Percentiles rank a stretch among this genome's conserved stretches.
Evolutionary conservation across 2,113 vertebrate species (phyloP).

Genomic region (Pachyramphus minor): DNA sequence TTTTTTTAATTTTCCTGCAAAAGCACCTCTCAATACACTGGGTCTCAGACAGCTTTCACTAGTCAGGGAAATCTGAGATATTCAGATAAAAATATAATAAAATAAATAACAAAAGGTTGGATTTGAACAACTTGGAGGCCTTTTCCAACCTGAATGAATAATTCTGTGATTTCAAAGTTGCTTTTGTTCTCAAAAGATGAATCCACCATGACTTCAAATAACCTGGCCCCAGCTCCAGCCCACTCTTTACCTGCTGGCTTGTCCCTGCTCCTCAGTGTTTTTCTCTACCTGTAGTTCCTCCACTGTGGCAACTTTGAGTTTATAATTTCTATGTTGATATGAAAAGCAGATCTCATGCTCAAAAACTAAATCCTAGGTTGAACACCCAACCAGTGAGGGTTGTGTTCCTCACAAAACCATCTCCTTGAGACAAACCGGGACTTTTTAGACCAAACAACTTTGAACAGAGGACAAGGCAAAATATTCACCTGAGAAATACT

Average conservation of each 20-base stretch:
- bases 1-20: not conserved
- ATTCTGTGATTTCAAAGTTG: not conserved
- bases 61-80: not conserved
- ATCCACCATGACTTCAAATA: not conserved
- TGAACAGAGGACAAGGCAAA: not conserved
- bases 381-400: not conserved
- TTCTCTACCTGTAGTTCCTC: not conserved
- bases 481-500: not conserved
- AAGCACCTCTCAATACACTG: not conserved
- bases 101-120: not conserved
- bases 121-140: not conserved
- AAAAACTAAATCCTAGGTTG: not conserved
- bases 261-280: not conserved
- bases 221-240: fast-evolving
- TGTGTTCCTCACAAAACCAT: not conserved
- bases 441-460: not conserved
- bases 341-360: not conserved
- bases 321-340: not conserved
- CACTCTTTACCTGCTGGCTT: not conserved
- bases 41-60: not conserved
- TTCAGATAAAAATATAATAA: not conserved
- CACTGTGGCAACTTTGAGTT: not conserved
- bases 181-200: not conserved
- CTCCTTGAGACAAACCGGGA: not conserved
- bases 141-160: not conserved